A percentile compares a stretch with the other conserved stretches of the same genome.
Conservation (phyloP, 2,113 vertebrate species). For the Talpa occidentalis region DNA sequence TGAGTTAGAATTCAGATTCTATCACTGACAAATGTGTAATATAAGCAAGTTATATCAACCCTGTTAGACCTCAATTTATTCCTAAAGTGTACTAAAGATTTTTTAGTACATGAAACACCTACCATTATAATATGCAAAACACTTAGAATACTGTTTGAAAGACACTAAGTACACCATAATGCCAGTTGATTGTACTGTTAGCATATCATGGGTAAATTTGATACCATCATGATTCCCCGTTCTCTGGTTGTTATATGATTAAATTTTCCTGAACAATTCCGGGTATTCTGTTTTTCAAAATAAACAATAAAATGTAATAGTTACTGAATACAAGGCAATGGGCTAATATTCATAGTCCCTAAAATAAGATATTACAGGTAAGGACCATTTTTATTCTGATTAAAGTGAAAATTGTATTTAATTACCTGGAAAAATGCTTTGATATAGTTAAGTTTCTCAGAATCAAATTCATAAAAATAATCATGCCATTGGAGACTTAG, state of each 20-base stretch:
- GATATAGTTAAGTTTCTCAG: slow-evolving; percentile 1
- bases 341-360: not conserved
- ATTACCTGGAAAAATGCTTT: slow-evolving; percentile 31
- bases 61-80: not conserved
- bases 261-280: slow-evolving; percentile 12
- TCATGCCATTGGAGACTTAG: not conserved
- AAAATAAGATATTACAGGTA: slow-evolving; percentile 1
- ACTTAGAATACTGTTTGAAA: not conserved
- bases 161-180: not conserved
- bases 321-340: slow-evolving; percentile 19
- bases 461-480: slow-evolving; percentile 6
- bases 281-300: slow-evolving; percentile 57
- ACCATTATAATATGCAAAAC: not conserved
- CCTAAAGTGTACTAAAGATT: not conserved
- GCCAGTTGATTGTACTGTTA: not conserved
- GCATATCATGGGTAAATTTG: not conserved
- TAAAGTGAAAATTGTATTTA: not conserved
- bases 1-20: slow-evolving; percentile 3
- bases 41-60: not conserved
- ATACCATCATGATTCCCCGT: not conserved
- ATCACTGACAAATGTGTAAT: not conserved
- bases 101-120: not conserved
- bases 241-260: slow-evolving; percentile 27
- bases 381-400: not conserved
- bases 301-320: not conserved